These are phyloP conservation scores for Lycodopsis pacificus DNA, from an alignment of 2,797 vertebrate species.

Conservation along the genomic window DNA sequence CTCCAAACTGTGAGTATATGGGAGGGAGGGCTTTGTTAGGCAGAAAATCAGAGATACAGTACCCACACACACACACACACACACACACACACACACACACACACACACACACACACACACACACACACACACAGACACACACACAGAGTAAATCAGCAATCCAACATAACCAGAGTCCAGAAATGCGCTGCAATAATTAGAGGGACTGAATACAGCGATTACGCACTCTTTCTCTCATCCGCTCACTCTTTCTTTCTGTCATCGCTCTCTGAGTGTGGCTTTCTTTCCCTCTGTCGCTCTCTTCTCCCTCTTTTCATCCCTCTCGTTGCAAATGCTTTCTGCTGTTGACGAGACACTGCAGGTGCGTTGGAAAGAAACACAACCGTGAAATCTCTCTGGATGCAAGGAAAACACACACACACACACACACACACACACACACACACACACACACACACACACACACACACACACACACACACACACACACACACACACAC, in stretches of 20 bases:
- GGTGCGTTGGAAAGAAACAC: constrained; percentile 74
- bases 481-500: constrained; percentile 34
- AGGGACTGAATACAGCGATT: constrained; percentile 73
- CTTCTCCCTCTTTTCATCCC: constrained; percentile 53
- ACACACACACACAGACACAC: constrained; percentile 19
- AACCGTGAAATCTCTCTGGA: constrained; percentile 78
- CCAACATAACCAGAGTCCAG: constrained; percentile 73
- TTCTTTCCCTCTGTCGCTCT: constrained; percentile 41
- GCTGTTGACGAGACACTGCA: constrained; percentile 75
- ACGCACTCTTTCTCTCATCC: constrained; percentile 69
- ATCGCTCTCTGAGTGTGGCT: constrained; percentile 56
- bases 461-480: constrained; percentile 29
- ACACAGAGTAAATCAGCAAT: constrained; percentile 56
- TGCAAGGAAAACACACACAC: constrained; percentile 32
- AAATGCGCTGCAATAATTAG: constrained; percentile 78
- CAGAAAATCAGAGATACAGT: constrained; percentile 68
- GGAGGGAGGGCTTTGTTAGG: constrained; percentile 70
- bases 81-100: constrained; percentile 17
- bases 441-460: constrained; percentile 28
- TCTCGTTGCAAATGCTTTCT: constrained; percentile 61
- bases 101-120: background rate
- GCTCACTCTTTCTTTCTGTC: constrained; percentile 64
- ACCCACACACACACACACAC: constrained; percentile 26
- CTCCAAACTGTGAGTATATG: constrained; percentile 72
- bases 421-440: constrained; percentile 28